A percentile compares a stretch with the other conserved stretches of the same genome.
Evolutionary conservation across 2,888 invertebrate species (phyloP).

Genomic region (Ichneumon xanthorius): DNA sequence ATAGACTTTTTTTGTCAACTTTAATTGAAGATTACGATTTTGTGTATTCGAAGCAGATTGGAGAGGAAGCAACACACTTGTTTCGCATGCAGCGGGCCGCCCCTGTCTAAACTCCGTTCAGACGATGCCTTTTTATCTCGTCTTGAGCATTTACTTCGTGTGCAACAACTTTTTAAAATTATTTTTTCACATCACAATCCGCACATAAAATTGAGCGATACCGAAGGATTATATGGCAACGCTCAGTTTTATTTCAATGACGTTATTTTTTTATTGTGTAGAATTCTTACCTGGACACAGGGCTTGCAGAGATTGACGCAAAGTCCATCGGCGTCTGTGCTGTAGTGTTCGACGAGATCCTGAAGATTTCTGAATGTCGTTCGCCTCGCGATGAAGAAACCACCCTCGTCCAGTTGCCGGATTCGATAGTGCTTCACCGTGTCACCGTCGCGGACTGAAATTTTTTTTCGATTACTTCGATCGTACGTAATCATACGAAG

Average conservation of each 20-base stretch:
- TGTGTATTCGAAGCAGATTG: conserved; percentile 45
- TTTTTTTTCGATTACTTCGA: not conserved
- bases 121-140: conserved; percentile 67
- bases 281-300: conserved; percentile 92
- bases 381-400: conserved; percentile 99
- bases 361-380: conserved; percentile 98
- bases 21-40: not conserved
- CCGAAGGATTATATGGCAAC: not conserved
- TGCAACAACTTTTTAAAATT: conserved; percentile 3
- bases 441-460: conserved; percentile 98
- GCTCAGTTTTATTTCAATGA: not conserved
- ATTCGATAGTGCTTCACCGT: conserved; percentile 99
- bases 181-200: not conserved
- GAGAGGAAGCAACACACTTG: conserved; percentile 64
- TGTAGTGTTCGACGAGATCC: conserved; percentile 99
- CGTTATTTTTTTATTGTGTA: not conserved
- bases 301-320: conserved; percentile 98
- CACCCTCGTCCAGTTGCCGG: conserved; percentile 98
- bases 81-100: conserved; percentile 78
- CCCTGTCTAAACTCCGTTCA: conserved; percentile 81
- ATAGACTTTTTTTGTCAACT: not conserved
- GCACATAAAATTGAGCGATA: conserved; percentile 14
- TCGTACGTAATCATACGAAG: too few relatives aligned
- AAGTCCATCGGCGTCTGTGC: conserved; percentile 98
- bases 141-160: conserved; percentile 12